These are phyloP conservation scores for Zaprionus ornatus DNA, from an alignment of 1,140 invertebrate genomes.

Conservation along the genomic window DNA sequence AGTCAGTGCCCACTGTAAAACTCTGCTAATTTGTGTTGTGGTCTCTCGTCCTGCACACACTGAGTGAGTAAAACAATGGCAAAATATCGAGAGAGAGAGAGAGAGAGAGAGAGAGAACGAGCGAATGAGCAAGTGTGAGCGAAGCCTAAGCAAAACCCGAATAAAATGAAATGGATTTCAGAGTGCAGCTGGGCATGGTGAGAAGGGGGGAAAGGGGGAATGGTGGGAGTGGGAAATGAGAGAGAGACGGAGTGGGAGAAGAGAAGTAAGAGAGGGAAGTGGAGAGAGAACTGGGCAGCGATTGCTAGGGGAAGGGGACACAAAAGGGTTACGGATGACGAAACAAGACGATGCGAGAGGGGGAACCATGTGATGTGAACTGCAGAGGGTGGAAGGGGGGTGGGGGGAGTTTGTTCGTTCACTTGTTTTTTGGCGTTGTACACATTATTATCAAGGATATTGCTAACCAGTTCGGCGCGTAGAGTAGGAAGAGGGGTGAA, in stretches of 20 bases:
- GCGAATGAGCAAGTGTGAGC: neutral
- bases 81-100: neutral
- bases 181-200: conserved; percentile 20
- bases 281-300: neutral
- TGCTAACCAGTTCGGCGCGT: conserved; percentile 51
- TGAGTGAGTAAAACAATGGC: neutral
- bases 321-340: neutral
- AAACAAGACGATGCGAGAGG: neutral
- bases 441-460: conserved; percentile 74
- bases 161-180: conserved; percentile 57
- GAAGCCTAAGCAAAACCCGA: conserved; percentile 37
- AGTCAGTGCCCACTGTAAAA: neutral
- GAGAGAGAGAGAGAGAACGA: neutral
- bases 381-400: neutral
- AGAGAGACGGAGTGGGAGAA: neutral
- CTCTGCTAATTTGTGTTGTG: conserved; percentile 31
- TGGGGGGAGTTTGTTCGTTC: conserved; percentile 25
- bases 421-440: conserved; percentile 59
- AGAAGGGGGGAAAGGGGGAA: neutral
- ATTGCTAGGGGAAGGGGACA: neutral
- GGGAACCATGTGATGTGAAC: neutral
- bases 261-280: neutral
- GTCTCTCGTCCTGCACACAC: conserved; percentile 23
- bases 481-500: neutral
- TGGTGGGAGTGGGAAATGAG: neutral